A percentile compares a stretch with the other conserved stretches of the same genome.
Evolutionary conservation across 2,797 vertebrate species (phyloP).

Genomic region (Gymnoscopelus microlampas): DNA sequence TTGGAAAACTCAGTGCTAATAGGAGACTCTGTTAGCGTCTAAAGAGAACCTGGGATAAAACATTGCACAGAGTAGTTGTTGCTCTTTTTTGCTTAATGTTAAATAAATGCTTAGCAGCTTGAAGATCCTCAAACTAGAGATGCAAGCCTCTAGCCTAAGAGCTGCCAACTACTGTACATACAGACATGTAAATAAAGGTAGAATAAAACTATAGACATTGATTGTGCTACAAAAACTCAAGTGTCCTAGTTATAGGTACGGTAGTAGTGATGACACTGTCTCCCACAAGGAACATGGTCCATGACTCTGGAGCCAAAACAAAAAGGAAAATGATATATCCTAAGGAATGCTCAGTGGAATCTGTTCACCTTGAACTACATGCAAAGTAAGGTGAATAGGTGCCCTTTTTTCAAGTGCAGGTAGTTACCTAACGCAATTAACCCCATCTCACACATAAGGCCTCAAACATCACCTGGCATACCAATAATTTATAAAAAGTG

Average conservation of each 20-base stretch:
- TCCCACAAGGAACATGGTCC: background rate
- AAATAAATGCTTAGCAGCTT: constrained; percentile 11
- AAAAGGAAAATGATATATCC: background rate
- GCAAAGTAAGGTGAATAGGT: constrained; percentile 5
- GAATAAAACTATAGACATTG: background rate
- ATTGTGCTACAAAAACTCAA: background rate
- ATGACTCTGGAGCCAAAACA: background rate
- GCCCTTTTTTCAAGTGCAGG: constrained; percentile 19
- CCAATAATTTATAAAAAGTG: constrained; percentile 9
- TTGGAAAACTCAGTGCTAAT: too few species aligned
- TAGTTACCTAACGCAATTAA: constrained; percentile 5
- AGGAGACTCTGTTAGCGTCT: too few species aligned
- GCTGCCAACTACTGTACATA: background rate
- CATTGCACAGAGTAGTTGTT: too few species aligned
- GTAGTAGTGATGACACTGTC: background rate
- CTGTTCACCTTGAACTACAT: background rate
- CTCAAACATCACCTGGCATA: background rate
- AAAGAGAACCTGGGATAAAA: too few species aligned
- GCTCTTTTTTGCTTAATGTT: background rate
- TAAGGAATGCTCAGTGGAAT: too few species aligned
- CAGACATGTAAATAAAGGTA: background rate
- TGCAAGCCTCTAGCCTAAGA: background rate
- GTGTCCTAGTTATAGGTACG: background rate
- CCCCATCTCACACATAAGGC: background rate
- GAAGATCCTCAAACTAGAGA: constrained; percentile 11